Base-by-base conservation (phyloP, 2,797 vertebrate species). In the Steatocranus sp. region DNA sequence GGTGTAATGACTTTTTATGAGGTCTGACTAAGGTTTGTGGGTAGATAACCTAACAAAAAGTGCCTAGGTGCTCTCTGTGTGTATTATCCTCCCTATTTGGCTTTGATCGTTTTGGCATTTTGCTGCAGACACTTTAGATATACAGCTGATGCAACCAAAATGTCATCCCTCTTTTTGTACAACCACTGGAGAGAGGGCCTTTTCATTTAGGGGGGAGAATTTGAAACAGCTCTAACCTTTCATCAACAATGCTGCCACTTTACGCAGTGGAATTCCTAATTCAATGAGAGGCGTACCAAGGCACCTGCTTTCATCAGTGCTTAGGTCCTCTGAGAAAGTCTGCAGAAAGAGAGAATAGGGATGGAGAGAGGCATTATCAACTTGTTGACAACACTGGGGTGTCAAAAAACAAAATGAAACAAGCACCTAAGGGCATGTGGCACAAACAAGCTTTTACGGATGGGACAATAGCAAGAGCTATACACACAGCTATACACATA, bases 161-260 rank as follows among this genome's bases (percentile, higher is more conserved):
- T 94, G 93, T 94, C 93, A 95, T 84, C 91, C 79, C 81, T 90
- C 86, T 89, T 89, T 94, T 86, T 89, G 79, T 82, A 61, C 85
- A 81, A 87, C 89, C 88, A 18, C 88, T 84, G 81, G 93, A 94
- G 93, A 94, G 89, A 92, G 91, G 88, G 89, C 90, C 91, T 94
- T 94, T 95, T 95, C 91, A 92, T 92, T 92, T 86, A 73, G 70
- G 83, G 88, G 83, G 79, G 88, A 84, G 89, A 92, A 91, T 92
- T 88, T 87, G 92, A 94, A 95, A 93, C 93, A 93, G 94, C 86
- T 81, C 86, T 95, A 95, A 95, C 94, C 94, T 95, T 95, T 95
- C 90, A 90, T 94, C 91, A 94, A 94, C 94, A 94, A 94, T 93
- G 90, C 92, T 49, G 83, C 93, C 90, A 93, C 94, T 94, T 94